Percentiles rank a stretch among this genome's conserved stretches.
phyloP scores from a whole-genome alignment of 64 coral and sea anemone species.

The Pachyseris speciosa region DNA sequence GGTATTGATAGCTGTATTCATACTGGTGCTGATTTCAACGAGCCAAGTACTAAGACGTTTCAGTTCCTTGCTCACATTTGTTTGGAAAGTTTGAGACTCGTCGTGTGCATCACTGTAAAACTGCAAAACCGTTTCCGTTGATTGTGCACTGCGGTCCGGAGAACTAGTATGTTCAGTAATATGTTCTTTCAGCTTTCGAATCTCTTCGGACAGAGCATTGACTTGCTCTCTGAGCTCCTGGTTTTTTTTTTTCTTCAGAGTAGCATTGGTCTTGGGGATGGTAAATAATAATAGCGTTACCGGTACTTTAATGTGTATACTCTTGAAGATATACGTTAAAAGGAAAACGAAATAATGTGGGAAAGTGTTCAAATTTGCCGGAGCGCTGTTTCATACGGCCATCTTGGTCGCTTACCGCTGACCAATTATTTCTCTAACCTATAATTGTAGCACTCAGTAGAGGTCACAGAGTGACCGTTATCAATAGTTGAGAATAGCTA shows the following conservation, averaged over 20 bases:
- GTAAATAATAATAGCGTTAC: background rate
- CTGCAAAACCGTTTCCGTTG: background rate
- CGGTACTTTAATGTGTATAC: background rate
- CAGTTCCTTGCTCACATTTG: background rate
- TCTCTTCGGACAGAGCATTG: background rate
- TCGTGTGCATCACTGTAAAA: background rate
- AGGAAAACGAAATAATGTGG: background rate
- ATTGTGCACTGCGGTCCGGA: background rate
- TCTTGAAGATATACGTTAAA: background rate
- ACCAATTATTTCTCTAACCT: background rate
- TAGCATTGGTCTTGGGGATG: background rate
- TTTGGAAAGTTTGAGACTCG: background rate
- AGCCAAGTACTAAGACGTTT: background rate
- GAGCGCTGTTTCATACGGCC: background rate
- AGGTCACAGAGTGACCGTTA: too few relatives aligned
- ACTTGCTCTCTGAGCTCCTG: background rate
- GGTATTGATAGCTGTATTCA: slow-evolving; percentile 23
- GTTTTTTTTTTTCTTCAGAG: background rate
- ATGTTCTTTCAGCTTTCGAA: background rate
- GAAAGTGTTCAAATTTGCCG: too few relatives aligned
- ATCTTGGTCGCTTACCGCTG: background rate
- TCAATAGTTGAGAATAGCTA: too few relatives aligned
- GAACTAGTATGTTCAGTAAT: background rate
- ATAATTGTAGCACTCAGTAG: too few relatives aligned
- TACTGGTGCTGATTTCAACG: background rate